Conservation (phyloP, 1,140 invertebrate species). For the Achroia grisella region DNA sequence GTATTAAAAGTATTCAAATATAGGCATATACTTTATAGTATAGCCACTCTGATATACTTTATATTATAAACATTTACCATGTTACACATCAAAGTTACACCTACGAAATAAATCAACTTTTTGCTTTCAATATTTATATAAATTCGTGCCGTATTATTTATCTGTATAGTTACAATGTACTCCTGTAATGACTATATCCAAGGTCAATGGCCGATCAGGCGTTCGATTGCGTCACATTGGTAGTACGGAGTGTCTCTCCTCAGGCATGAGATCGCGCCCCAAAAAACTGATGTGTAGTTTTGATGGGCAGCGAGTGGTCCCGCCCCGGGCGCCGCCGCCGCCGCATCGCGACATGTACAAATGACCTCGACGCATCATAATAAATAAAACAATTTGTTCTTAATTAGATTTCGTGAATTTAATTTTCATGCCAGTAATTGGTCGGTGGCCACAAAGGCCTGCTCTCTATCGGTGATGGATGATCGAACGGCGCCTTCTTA, state of each 20-base stretch:
- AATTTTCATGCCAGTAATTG: slow-evolving; percentile 73
- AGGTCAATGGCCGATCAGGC: slow-evolving; percentile 9
- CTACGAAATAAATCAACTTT: too few species aligned
- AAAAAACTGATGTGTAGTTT: slow-evolving; percentile 41
- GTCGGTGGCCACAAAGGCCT: slow-evolving; percentile 67
- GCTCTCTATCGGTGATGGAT: slow-evolving; percentile 68
- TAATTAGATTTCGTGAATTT: slow-evolving; percentile 74
- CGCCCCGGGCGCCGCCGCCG: slow-evolving; percentile 53
- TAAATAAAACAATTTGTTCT: slow-evolving; percentile 74
- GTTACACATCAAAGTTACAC: too few species aligned
- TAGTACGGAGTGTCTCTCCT: slow-evolving; percentile 19
- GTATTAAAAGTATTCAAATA: too few species aligned
- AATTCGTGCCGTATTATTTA: too few species aligned
- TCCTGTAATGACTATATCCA: not conserved
- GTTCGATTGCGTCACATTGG: slow-evolving; percentile 25
- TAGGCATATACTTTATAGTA: too few species aligned
- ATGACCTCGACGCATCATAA: slow-evolving; percentile 70
- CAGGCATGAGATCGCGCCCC: slow-evolving; percentile 20
- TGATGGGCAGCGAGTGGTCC: slow-evolving; percentile 35
- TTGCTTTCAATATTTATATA: too few species aligned
- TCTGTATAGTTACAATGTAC: too few species aligned
- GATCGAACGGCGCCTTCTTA: slow-evolving; percentile 63
- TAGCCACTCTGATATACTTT: too few species aligned
- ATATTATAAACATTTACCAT: too few species aligned
- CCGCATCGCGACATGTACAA: slow-evolving; percentile 55